Evolutionary conservation across 2,888 invertebrate genomes (phyloP).

Genomic region (Eumacrocentrus americanus): DNA sequence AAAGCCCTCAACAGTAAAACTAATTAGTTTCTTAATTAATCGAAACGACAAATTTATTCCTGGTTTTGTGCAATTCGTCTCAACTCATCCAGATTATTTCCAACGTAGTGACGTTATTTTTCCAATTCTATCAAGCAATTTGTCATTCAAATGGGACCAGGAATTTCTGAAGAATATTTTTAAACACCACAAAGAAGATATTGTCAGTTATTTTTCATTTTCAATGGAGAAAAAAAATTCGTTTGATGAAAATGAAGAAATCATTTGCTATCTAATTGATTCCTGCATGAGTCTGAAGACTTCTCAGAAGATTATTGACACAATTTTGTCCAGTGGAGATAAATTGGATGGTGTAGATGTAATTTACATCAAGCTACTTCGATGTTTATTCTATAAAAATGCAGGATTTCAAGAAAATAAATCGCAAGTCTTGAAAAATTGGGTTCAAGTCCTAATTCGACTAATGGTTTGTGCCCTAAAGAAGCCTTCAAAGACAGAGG

Average conservation of each 20-base stretch:
- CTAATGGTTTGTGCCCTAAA: constrained; percentile 51
- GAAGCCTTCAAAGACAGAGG: constrained; percentile 47
- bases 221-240: constrained; percentile 41
- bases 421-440: constrained; percentile 39
- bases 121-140: constrained; percentile 65
- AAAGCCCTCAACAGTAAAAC: constrained; percentile 61
- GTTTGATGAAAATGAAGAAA: constrained; percentile 64
- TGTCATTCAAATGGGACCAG: constrained; percentile 59
- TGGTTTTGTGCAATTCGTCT: constrained; percentile 62
- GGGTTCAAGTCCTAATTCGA: constrained; percentile 50
- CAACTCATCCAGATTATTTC: constrained; percentile 61
- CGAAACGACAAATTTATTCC: constrained; percentile 63
- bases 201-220: constrained; percentile 63
- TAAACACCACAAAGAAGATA: constrained; percentile 68
- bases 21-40: constrained; percentile 68
- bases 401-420: constrained; percentile 30
- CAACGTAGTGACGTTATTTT: constrained; percentile 70
- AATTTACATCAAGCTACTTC: constrained; percentile 46
- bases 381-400: constrained; percentile 46
- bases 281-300: constrained; percentile 45
- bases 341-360: constrained; percentile 48
- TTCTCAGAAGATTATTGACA: constrained; percentile 44
- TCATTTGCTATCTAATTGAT: constrained; percentile 68
- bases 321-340: constrained; percentile 51
- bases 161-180: constrained; percentile 66